Percentiles rank a stretch among this genome's conserved stretches.
Evolutionary conservation across 2,888 invertebrate genomes (phyloP).

Genomic region (Tigriopus californicus): DNA sequence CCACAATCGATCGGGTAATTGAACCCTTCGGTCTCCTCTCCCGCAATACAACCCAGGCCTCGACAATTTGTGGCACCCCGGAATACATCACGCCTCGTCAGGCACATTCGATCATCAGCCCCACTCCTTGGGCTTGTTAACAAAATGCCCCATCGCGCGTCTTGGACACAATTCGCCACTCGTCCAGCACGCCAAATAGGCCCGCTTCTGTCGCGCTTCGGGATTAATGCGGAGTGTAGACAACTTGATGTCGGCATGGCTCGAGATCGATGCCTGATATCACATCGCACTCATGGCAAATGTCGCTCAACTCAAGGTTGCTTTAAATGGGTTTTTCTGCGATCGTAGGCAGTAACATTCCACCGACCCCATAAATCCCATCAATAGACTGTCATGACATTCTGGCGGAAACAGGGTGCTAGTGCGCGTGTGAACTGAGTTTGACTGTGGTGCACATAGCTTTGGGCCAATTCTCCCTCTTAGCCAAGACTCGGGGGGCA

Average conservation of each 20-base stretch:
- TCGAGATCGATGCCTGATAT: slow-evolving; percentile 42
- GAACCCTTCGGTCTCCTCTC: too few species aligned
- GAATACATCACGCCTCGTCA: slow-evolving; percentile 76
- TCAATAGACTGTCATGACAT: slow-evolving; percentile 71
- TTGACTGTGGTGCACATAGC: neutral
- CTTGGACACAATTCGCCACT: slow-evolving; percentile 90
- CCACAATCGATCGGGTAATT: too few species aligned
- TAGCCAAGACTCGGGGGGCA: slow-evolving; percentile 17
- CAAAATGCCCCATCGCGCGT: slow-evolving; percentile 83
- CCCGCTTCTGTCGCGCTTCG: slow-evolving; percentile 40
- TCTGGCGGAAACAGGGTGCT: slow-evolving; percentile 34
- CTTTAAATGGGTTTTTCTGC: slow-evolving; percentile 49
- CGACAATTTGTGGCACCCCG: slow-evolving; percentile 40
- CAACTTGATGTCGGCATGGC: slow-evolving; percentile 88
- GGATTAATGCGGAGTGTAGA: slow-evolving; percentile 52
- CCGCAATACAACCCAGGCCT: neutral
- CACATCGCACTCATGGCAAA: slow-evolving; percentile 62
- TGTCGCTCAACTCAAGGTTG: slow-evolving; percentile 61
- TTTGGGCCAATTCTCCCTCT: slow-evolving; percentile 30
- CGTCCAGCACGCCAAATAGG: slow-evolving; percentile 71
- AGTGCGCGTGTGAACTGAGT: too few species aligned
- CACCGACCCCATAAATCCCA: slow-evolving; percentile 63
- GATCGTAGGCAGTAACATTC: slow-evolving; percentile 74
- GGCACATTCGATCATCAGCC: slow-evolving; percentile 50
- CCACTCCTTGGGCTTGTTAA: slow-evolving; percentile 39